Conservation (phyloP, 2,888 invertebrate genomes). For the Boloria euphrosyne region DNA sequence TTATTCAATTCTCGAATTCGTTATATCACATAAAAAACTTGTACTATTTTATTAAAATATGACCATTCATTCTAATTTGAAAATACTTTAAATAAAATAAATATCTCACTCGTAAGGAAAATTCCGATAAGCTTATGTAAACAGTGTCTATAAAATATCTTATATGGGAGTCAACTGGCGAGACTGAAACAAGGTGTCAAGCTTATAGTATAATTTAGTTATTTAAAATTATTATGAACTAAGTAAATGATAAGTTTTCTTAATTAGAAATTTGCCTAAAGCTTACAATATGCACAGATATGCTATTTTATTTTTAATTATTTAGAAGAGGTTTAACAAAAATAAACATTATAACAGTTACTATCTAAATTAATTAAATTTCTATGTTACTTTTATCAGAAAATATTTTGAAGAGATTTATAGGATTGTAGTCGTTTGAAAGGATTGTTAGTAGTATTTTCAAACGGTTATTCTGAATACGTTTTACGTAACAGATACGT, state of each 20-base stretch:
- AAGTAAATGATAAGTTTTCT: slow-evolving; percentile 2
- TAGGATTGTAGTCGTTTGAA: too few species aligned
- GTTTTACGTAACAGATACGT: too few species aligned
- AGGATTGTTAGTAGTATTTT: too few species aligned
- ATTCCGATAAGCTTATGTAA: slow-evolving; percentile 47
- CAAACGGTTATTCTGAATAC: too few species aligned
- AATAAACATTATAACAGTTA: too few species aligned
- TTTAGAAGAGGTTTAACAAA: too few species aligned
- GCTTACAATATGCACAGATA: too few species aligned
- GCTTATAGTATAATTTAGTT: slow-evolving; percentile 6
- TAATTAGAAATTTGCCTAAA: not conserved
- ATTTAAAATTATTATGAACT: slow-evolving; percentile 2
- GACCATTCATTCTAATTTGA: slow-evolving; percentile 42
- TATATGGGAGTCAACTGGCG: slow-evolving; percentile 41
- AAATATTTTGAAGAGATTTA: too few species aligned
- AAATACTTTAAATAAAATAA: slow-evolving; percentile 60
- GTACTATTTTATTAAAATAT: slow-evolving; percentile 63
- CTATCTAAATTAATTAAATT: too few species aligned
- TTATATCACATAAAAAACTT: slow-evolving; percentile 50
- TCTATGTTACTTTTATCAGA: too few species aligned
- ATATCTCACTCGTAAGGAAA: slow-evolving; percentile 62
- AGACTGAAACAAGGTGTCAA: slow-evolving; percentile 17
- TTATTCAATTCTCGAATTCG: slow-evolving; percentile 32
- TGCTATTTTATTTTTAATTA: too few species aligned
- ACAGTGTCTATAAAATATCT: slow-evolving; percentile 45